phyloP scores from a whole-genome alignment of 2,113 vertebrate genomes.

The Ellobius talpinus region DNA sequence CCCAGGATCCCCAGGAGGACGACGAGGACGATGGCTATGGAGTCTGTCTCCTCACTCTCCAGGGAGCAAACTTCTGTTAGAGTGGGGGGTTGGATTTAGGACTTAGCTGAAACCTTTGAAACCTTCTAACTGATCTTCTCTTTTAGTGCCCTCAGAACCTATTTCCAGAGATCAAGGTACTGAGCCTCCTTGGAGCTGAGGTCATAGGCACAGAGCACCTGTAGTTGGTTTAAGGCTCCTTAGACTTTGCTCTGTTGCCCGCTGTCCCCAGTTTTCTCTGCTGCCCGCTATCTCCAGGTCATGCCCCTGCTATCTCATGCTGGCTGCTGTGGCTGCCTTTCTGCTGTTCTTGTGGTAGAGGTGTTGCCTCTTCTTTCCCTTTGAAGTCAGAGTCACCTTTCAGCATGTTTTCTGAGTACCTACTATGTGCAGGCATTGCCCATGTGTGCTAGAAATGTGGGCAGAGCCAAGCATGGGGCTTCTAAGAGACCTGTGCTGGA shows the following conservation, averaged over 20 bases:
- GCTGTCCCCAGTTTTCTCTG: neutral
- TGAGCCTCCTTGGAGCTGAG: neutral
- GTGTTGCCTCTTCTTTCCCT: neutral
- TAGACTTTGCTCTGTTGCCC: neutral
- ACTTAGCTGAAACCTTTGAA: neutral
- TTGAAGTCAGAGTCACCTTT: neutral
- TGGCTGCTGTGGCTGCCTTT: neutral
- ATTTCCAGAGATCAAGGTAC: neutral
- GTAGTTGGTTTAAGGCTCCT: neutral
- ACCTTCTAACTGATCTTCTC: neutral
- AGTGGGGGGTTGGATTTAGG: neutral
- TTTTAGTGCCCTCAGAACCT: neutral
- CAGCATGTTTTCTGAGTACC: neutral
- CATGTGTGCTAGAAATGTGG: neutral
- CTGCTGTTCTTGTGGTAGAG: neutral
- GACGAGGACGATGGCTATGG: neutral
- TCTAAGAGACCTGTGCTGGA: neutral
- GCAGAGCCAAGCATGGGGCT: neutral
- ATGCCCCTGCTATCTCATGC: neutral
- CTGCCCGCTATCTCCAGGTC: rapidly evolving
- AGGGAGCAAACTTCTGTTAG: neutral
- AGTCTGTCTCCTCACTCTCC: neutral
- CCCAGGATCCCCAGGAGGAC: neutral
- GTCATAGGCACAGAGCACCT: neutral
- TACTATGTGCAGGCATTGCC: neutral